These are phyloP conservation scores for Clostera curtula DNA, from an alignment of 2,888 invertebrate genomes.

Conservation along the genomic window DNA sequence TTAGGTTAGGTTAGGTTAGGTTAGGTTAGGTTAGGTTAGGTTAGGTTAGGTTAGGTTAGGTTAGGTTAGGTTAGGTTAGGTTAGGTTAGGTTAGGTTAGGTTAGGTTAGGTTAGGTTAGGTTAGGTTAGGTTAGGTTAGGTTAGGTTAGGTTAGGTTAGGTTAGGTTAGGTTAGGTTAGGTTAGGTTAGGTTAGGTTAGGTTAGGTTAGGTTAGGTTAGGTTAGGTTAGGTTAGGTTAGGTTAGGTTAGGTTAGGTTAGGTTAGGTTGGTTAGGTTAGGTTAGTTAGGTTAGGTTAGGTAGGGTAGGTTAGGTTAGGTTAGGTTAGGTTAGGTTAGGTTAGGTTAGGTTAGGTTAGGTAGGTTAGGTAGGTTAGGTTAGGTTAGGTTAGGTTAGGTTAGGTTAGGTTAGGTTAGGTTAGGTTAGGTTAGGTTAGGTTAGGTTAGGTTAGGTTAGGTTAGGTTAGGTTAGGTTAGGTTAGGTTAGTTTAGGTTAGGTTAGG, in stretches of 20 bases:
- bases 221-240: too few species aligned
- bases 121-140: slow-evolving; percentile 11
- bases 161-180: too few species aligned
- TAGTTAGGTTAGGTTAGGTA: too few species aligned
- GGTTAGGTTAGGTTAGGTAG: slow-evolving; percentile 9
- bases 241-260: slow-evolving; percentile 13
- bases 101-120: slow-evolving; percentile 11
- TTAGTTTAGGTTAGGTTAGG: too few species aligned
- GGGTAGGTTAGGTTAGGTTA: slow-evolving; percentile 11
- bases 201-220: too few species aligned
- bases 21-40: slow-evolving; percentile 16
- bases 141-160: too few species aligned
- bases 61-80: slow-evolving; percentile 14
- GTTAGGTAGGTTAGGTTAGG: too few species aligned
- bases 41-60: slow-evolving; percentile 15
- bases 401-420: slow-evolving; percentile 15
- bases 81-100: slow-evolving; percentile 12
- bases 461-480: too few species aligned
- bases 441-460: slow-evolving; percentile 12
- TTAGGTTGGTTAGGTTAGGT: slow-evolving; percentile 12
- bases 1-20: slow-evolving; percentile 17
- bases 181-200: too few species aligned
- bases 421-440: slow-evolving; percentile 14
- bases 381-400: slow-evolving; percentile 9
- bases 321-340: slow-evolving; percentile 10